A percentile compares a stretch with the other conserved stretches of the same genome.
Evolutionary conservation across 2,797 vertebrate species (phyloP).

Genomic region (Mormyrus proboscirostris): DNA sequence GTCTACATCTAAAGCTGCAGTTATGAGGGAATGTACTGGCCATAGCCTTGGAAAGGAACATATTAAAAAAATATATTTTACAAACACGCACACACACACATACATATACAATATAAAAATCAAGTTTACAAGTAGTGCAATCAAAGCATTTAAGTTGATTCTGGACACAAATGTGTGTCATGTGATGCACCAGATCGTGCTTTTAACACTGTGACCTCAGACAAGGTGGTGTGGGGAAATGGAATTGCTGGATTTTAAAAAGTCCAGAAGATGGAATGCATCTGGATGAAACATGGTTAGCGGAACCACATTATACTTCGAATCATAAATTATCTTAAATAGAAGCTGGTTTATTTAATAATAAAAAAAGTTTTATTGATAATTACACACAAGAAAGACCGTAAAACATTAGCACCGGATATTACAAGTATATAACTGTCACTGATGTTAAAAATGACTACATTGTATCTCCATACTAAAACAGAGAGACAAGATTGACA

Average conservation of each 20-base stretch:
- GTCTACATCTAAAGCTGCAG: constrained; percentile 13
- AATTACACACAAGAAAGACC: not conserved
- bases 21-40: not conserved
- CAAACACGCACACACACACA: not conserved
- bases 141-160: not conserved
- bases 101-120: not conserved
- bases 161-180: not conserved
- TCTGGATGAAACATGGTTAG: not conserved
- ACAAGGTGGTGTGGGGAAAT: not conserved
- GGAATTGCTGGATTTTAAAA: not conserved
- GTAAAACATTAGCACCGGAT: not conserved
- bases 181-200: not conserved
- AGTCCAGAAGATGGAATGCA: not conserved
- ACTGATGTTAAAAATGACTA: not conserved
- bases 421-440: not conserved
- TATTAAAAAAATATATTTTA: not conserved
- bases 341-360: not conserved
- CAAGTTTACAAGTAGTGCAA: not conserved
- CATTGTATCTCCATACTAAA: not conserved
- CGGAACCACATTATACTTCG: not conserved
- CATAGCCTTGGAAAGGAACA: not conserved
- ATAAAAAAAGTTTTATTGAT: not conserved
- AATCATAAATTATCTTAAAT: not conserved
- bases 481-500: not conserved
- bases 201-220: not conserved